Evolutionary conservation across 2,888 invertebrate genomes (phyloP).

Genomic region (Gisinianus flammeolus): DNA sequence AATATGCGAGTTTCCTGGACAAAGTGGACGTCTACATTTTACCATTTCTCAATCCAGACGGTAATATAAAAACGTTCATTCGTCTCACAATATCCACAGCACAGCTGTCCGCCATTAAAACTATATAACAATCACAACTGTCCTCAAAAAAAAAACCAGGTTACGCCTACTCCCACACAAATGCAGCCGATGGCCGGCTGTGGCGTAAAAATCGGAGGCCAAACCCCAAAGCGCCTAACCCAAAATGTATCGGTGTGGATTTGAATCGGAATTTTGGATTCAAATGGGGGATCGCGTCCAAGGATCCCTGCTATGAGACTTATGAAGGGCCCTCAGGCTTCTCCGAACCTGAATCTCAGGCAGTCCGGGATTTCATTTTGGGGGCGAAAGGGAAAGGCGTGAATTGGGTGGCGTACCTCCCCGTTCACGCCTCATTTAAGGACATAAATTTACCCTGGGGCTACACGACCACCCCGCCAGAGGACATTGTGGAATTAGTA

Average conservation of each 20-base stretch:
- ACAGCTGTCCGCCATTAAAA: too few relatives aligned
- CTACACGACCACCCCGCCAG: too few relatives aligned
- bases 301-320: not conserved
- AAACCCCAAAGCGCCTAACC: not conserved
- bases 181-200: not conserved
- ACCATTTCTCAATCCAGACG: not conserved
- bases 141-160: too few relatives aligned
- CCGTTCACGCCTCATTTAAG: not conserved
- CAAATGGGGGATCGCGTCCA: not conserved
- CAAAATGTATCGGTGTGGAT: not conserved
- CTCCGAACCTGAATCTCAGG: not conserved
- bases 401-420: not conserved
- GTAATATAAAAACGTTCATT: not conserved
- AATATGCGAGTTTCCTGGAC: not conserved
- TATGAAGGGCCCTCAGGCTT: not conserved
- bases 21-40: not conserved
- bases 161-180: not conserved
- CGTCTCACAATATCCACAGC: too few relatives aligned
- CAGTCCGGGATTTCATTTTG: not conserved
- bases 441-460: too few relatives aligned
- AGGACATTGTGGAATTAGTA: too few relatives aligned
- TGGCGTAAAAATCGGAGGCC: not conserved
- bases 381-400: not conserved
- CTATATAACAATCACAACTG: too few relatives aligned
- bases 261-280: not conserved